Evolutionary conservation across 1,140 invertebrate species (phyloP), one percentile per base, ranked within the genome.

Genomic region (Eubasilissa regina): DNA sequence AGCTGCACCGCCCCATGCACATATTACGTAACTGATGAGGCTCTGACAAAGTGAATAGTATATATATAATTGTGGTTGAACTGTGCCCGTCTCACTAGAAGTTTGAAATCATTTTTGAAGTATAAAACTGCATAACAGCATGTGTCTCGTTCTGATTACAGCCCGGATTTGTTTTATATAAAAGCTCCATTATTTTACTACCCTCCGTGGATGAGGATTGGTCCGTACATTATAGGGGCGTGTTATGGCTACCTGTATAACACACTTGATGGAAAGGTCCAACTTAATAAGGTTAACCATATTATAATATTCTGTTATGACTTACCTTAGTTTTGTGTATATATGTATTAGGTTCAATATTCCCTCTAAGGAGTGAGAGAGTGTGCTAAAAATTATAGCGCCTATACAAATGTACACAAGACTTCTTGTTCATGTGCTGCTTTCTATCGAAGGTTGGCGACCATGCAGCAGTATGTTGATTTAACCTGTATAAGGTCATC

Each of bases 221-320:
- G 87, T 53, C 90, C 90, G 4, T 90, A 90, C 80, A 80, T 91
- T 25, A 80, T 91, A 44, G 90, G 90, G 81, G 85, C 89, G n/a
- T 81, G 85, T 45, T 87, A 88, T 4, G 88, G 85, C 35, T 89
- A 88, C 25, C 84, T 90, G 74, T 77, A 43, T 25, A 35, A 55
- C 12, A 43, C 43, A 43, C 48, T 53, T 13, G 56, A 77, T 3
- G 51, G 64, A 15, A 77, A 77, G 44, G 7, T 68, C 10, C 15
- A 21, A 11, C 13, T 70, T 17, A 68, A 68, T 11, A 77, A 66
- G 51, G 75, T 77, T 56, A 55, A 21, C 13, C 25, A 3, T 11
- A 58, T 10, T 21, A 15, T 15, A 9, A 3, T 35, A 11, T 53
- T 9, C 21, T 19, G 11, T 58, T 19, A 58, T n/a, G 6, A 15